A percentile compares a stretch with the other conserved stretches of the same genome.
Conservation (phyloP, 92 coral and sea anemone species). For the Actinernus sp. region DNA sequence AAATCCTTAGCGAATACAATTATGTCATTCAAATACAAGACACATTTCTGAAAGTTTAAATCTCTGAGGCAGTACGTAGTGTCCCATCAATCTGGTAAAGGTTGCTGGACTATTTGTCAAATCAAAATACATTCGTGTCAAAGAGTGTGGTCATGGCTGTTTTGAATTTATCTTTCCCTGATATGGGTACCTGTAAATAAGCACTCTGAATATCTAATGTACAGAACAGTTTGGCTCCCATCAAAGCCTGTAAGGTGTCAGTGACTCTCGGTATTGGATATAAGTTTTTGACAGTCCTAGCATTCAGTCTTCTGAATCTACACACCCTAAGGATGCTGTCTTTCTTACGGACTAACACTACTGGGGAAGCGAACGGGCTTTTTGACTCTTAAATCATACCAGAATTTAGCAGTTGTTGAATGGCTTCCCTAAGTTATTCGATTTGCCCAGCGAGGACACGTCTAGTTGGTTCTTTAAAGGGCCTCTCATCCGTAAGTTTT, state of each 20-base stretch:
- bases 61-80: too few relatives aligned
- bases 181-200: conserved; percentile 53
- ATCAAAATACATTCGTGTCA: conserved; percentile 71
- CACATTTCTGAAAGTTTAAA: too few relatives aligned
- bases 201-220: conserved; percentile 63
- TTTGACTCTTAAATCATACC: conserved; percentile 35
- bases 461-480: conserved; percentile 23
- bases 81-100: conserved; percentile 48
- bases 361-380: conserved; percentile 44
- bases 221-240: conserved; percentile 58
- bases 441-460: conserved; percentile 44
- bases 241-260: conserved; percentile 57
- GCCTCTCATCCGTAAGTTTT: conserved; percentile 16
- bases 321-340: conserved; percentile 15
- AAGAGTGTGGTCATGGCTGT: conserved; percentile 67
- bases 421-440: conserved; percentile 40
- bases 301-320: conserved; percentile 39
- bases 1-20: conserved; percentile 23
- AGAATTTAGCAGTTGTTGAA: conserved; percentile 14
- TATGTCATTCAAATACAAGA: too few relatives aligned
- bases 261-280: conserved; percentile 52
- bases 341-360: conserved; percentile 23
- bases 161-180: conserved; percentile 40
- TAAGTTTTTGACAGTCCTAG: conserved; percentile 55
- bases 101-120: conserved; percentile 44